Percentiles rank a stretch among this genome's conserved stretches.
Evolutionary conservation across 2,113 vertebrate species (phyloP).

Genomic region (Meles meles): DNA sequence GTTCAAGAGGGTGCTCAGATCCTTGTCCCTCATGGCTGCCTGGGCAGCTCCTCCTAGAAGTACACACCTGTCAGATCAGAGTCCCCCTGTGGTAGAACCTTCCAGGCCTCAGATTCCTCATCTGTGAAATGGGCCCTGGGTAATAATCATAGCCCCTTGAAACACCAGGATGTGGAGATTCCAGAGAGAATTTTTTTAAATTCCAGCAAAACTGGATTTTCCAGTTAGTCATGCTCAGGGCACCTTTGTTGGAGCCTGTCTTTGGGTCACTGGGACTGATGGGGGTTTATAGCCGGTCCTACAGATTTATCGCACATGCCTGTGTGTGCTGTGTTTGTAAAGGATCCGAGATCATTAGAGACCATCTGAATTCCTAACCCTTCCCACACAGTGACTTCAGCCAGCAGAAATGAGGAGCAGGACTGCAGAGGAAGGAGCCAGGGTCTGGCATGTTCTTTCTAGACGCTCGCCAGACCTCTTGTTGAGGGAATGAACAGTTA

Average conservation of each 20-base stretch:
- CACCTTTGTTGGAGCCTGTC: fast-evolving
- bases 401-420: fast-evolving
- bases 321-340: not conserved
- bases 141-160: not conserved
- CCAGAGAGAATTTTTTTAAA: not conserved
- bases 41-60: fast-evolving
- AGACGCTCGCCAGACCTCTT: not conserved
- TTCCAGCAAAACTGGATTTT: not conserved
- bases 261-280: fast-evolving
- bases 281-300: fast-evolving
- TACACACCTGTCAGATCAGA: not conserved
- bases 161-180: not conserved
- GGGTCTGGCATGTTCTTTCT: fast-evolving
- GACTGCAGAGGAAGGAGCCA: fast-evolving
- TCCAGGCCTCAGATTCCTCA: fast-evolving
- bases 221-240: fast-evolving
- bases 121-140: not conserved
- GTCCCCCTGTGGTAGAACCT: fast-evolving
- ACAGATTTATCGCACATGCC: fast-evolving
- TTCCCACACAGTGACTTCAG: fast-evolving
- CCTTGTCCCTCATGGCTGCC: fast-evolving
- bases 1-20: not conserved
- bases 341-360: fast-evolving
- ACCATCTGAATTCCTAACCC: not conserved
- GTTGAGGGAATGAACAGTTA: fast-evolving